Evolutionary conservation across 2,888 invertebrate genomes (phyloP).

Genomic region (Patella caerulea): DNA sequence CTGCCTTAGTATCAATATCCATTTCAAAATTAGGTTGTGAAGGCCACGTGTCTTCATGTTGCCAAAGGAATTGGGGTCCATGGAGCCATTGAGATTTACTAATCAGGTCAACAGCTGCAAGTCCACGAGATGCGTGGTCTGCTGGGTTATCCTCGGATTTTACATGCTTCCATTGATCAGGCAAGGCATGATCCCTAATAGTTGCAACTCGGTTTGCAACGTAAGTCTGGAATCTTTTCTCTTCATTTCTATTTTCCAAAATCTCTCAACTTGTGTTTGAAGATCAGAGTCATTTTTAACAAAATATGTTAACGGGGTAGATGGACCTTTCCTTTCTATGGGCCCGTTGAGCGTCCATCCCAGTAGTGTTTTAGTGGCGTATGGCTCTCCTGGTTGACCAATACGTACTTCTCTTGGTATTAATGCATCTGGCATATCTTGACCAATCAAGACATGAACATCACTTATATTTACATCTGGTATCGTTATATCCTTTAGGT

Average conservation of each 20-base stretch:
- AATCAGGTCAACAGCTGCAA: constrained; percentile 20
- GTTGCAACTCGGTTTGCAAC: constrained; percentile 33
- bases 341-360: constrained; percentile 33
- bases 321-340: constrained; percentile 25
- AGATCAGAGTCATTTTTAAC: constrained; percentile 21
- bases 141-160: constrained; percentile 34
- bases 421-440: constrained; percentile 11
- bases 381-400: constrained; percentile 31
- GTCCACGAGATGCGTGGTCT: constrained; percentile 33
- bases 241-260: constrained; percentile 1
- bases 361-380: constrained; percentile 32
- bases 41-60: not conserved
- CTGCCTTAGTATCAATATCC: not conserved
- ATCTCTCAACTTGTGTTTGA: not conserved
- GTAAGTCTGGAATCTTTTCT: constrained; percentile 18
- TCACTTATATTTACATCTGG: not conserved
- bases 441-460: constrained; percentile 1
- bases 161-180: constrained; percentile 33
- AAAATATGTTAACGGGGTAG: constrained; percentile 23
- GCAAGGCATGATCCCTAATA: constrained; percentile 26
- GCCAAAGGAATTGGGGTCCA: constrained; percentile 33
- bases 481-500: constrained; percentile 6
- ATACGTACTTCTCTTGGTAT: constrained; percentile 3
- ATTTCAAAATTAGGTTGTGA: not conserved
- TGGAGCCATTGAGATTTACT: constrained; percentile 21